Percentiles rank a stretch among this genome's conserved stretches.
phyloP scores from a whole-genome alignment of 2,888 invertebrate genomes.

The Charanyca ferruginea region DNA sequence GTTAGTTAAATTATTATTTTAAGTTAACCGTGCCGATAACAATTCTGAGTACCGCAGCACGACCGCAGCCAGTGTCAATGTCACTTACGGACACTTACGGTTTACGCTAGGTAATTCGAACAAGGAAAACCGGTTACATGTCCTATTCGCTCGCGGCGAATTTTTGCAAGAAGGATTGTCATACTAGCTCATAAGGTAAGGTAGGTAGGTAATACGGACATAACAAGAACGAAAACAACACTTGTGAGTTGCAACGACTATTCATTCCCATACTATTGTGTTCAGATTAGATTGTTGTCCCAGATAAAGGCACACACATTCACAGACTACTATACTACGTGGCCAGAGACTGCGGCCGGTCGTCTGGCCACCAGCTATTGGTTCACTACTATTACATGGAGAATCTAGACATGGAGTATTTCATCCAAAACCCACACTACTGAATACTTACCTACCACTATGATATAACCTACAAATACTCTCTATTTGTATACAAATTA shows the following conservation, averaged over 20 bases:
- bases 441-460: no score
- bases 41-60: slow-evolving; percentile 67
- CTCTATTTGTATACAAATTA: no score
- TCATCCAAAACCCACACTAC: not conserved
- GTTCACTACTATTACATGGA: not conserved
- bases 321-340: no score
- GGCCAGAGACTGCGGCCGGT: no score
- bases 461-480: no score
- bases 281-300: slow-evolving; percentile 1
- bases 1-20: not conserved
- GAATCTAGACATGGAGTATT: no score
- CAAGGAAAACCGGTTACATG: slow-evolving; percentile 78
- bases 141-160: slow-evolving; percentile 16
- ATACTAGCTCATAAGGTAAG: not conserved
- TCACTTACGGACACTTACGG: slow-evolving; percentile 54
- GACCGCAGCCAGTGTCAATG: slow-evolving; percentile 79
- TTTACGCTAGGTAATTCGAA: slow-evolving; percentile 71
- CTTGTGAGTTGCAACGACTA: not conserved
- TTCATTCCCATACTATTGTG: not conserved
- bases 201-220: not conserved
- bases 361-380: not conserved
- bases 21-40: slow-evolving; percentile 11
- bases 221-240: not conserved
- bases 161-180: slow-evolving; percentile 26
- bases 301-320: slow-evolving; percentile 1